Base-by-base conservation (phyloP, 2,888 invertebrate species). In the Desoria tigrina region DNA sequence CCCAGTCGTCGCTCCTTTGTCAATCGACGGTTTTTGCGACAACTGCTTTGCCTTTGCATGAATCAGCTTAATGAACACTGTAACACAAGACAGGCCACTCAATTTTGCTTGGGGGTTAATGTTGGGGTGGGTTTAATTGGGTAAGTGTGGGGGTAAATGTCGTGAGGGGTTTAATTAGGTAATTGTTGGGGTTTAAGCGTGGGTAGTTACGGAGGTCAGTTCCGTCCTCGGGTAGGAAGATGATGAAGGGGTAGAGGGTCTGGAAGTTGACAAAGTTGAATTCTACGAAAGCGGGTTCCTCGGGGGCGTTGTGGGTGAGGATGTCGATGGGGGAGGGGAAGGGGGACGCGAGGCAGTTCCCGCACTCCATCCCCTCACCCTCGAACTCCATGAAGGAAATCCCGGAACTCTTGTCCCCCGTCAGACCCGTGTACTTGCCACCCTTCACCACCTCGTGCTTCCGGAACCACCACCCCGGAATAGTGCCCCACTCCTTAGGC, bases 211-310 rank as follows among this genome's bases (percentile, higher is more conserved):
- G 45, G 7, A 68, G 57, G 28, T 64, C 63, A 37, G 57, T 64
- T 16, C 67, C 67, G 27, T 68, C 67, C 7, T 60, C 56, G 3
- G 63, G 63, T 14, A 61, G 28, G 32, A 64, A 58, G 61, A 68
- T 68, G n/a, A 37, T 39, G 51, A 68, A 68, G 16, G 50, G 53
- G 50, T 57, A 64, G n/a, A 56, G 26, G 11, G 21, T 32, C 3
- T 53, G 42, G 23, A 37, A 68, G 42, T 61, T 56, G 21, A 28
- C 51, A 42, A 68, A 64, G 2, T 18, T 45, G 7, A 68, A 51
- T 9, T 58, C 61, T n/a, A n/a, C 16, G 32, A 60, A 9, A 6
- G 18, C 37, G 6, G n/a, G 9, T 21, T 65, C 65, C 26, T 37
- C 49, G 6, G 14, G 18, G 7, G 65, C 60, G 7, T 32, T n/a